Conservation (phyloP, 2,888 invertebrate species). For the Baronia brevicornis region DNA sequence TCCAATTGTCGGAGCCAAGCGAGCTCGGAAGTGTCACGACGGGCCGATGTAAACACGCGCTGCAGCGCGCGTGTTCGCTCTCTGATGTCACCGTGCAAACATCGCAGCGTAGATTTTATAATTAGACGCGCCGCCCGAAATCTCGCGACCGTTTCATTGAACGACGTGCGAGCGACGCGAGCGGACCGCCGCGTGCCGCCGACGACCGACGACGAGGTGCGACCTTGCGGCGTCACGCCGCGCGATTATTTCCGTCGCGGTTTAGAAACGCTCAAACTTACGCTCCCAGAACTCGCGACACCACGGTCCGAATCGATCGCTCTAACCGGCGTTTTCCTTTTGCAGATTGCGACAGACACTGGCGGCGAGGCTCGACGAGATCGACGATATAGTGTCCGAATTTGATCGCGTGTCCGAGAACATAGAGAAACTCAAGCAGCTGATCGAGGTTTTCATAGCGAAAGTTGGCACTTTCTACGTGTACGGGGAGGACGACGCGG, state of each 20-base stretch:
- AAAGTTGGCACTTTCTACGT: conserved; percentile 84
- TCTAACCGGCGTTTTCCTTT: conserved; percentile 40
- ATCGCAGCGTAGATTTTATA: conserved; percentile 63
- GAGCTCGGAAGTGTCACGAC: conserved; percentile 37
- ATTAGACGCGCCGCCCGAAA: conserved; percentile 60
- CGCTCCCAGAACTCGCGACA: conserved; percentile 37
- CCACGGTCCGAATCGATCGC: conserved; percentile 33
- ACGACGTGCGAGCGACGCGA: conserved; percentile 70
- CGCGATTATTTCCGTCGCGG: conserved; percentile 68
- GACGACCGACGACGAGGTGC: conserved; percentile 66
- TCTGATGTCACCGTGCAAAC: conserved; percentile 71
- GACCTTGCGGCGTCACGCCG: conserved; percentile 69
- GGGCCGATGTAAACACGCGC: conserved; percentile 60
- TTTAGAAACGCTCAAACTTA: conserved; percentile 59
- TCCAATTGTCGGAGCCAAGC: conserved; percentile 20
- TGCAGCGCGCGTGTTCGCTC: conserved; percentile 60
- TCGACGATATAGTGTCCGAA: conserved; percentile 83
- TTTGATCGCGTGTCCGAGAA: conserved; percentile 83
- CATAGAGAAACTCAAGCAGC: conserved; percentile 80
- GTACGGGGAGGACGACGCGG: conserved; percentile 82
- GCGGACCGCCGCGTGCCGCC: conserved; percentile 65
- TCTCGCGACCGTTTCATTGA: conserved; percentile 66
- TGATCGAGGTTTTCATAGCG: conserved; percentile 79
- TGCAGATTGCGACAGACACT: conserved; percentile 87
- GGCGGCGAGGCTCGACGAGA: conserved; percentile 83